These are phyloP conservation scores for Machimus rusticus DNA, from an alignment of 2,888 invertebrate species.

Conservation along the genomic window DNA sequence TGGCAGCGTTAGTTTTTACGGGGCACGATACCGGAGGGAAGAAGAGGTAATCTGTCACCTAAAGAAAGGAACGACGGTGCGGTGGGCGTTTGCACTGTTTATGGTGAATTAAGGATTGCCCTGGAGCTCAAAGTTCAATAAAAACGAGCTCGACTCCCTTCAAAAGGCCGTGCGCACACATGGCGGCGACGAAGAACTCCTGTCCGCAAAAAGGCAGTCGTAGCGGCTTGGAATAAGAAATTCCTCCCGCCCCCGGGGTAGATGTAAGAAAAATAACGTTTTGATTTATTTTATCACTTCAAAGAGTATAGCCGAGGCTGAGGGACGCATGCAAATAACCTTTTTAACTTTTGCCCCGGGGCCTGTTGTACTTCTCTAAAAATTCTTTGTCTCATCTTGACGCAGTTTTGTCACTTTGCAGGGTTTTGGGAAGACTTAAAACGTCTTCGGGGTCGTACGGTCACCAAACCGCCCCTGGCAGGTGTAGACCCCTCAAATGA, in stretches of 20 bases:
- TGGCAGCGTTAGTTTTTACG: not conserved
- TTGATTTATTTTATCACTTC: slow-evolving; percentile 43
- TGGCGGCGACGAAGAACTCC: not conserved
- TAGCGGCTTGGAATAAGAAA: slow-evolving; percentile 19
- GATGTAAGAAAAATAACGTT: slow-evolving; percentile 42
- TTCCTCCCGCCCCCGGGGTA: slow-evolving; percentile 8
- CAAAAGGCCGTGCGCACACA: slow-evolving; percentile 8
- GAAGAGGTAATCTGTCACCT: slow-evolving; percentile 29
- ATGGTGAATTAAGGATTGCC: slow-evolving; percentile 37
- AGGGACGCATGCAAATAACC: slow-evolving; percentile 44
- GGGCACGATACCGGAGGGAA: not conserved
- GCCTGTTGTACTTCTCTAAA: slow-evolving; percentile 21
- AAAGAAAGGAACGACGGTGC: not conserved
- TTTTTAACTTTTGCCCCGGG: slow-evolving; percentile 38
- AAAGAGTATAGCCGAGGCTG: not conserved
- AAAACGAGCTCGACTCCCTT: not conserved
- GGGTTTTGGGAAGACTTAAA: not conserved
- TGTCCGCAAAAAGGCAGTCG: not conserved
- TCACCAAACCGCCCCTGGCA: not conserved
- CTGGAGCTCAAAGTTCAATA: slow-evolving; percentile 28
- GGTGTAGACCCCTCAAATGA: not conserved
- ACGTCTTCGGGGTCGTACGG: not conserved
- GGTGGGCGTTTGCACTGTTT: slow-evolving; percentile 1
- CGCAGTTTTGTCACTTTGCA: not conserved
- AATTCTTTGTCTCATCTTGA: not conserved